phyloP scores from a whole-genome alignment of 1,140 invertebrate species.

The Pissodes strobi region DNA sequence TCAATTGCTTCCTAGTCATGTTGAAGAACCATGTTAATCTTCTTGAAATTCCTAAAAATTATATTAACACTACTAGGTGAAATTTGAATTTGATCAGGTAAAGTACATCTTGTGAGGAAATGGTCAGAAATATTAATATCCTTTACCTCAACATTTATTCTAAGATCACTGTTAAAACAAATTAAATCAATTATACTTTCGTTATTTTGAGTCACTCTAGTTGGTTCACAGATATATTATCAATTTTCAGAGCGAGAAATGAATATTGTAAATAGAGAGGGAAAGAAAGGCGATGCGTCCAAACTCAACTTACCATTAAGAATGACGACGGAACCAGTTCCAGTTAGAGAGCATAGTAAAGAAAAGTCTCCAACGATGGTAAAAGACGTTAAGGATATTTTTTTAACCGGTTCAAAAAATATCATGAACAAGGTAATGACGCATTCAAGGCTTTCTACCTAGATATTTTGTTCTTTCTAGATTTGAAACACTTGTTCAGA shows the following conservation, averaged over 20 bases:
- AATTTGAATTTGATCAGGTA: too few species aligned
- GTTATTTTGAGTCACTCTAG: too few species aligned
- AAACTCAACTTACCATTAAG: constrained; percentile 49
- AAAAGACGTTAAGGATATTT: constrained; percentile 75
- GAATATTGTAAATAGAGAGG: constrained; percentile 35
- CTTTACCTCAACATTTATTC: constrained; percentile 39
- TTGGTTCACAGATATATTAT: too few species aligned
- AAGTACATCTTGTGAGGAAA: too few species aligned
- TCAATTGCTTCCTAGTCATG: too few species aligned
- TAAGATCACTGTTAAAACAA: too few species aligned
- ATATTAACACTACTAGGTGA: too few species aligned
- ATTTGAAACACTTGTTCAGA: background rate
- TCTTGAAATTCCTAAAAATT: too few species aligned
- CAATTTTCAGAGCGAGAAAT: constrained; percentile 21
- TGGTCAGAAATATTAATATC: too few species aligned
- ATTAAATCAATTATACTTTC: too few species aligned
- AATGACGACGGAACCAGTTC: constrained; percentile 44
- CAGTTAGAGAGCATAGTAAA: constrained; percentile 38
- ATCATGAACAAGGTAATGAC: constrained; percentile 72
- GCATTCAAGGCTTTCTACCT: background rate
- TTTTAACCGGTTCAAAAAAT: constrained; percentile 74
- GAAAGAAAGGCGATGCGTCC: constrained; percentile 34
- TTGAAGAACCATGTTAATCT: too few species aligned
- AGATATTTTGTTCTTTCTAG: too few species aligned
- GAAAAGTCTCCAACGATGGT: constrained; percentile 57